Conservation (phyloP, 2,888 invertebrate species). For the Orchesella flavescens region DNA sequence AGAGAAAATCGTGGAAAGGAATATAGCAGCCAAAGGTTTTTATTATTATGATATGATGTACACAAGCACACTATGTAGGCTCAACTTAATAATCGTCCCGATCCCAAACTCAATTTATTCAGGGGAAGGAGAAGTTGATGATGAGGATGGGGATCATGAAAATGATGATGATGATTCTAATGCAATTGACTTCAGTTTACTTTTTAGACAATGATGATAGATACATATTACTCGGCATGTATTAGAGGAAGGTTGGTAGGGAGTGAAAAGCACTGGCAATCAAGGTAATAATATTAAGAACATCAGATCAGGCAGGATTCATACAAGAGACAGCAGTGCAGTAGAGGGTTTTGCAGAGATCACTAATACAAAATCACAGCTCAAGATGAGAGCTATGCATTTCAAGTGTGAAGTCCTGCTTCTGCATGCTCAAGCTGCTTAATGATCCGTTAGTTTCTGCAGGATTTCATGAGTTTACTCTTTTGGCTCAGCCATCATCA, state of each 20-base stretch:
- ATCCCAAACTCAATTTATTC: conserved; percentile 32
- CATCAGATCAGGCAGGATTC: conserved; percentile 4
- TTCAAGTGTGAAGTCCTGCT: not conserved
- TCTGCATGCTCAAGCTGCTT: not conserved
- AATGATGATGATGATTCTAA: not conserved
- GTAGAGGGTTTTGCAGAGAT: conserved; percentile 5
- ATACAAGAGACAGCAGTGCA: not conserved
- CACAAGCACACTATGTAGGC: not conserved
- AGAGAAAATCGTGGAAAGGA: conserved; percentile 34
- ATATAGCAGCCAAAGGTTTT: not conserved
- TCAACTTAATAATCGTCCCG: not conserved
- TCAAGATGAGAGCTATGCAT: not conserved
- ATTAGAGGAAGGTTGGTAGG: not conserved
- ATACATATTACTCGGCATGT: not conserved
- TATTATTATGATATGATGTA: not conserved
- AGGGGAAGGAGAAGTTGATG: not conserved
- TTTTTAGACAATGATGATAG: not conserved
- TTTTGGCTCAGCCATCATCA: too few relatives aligned
- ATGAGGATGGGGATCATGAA: not conserved
- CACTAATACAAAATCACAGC: too few relatives aligned
- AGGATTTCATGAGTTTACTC: conserved; percentile 5
- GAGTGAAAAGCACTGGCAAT: conserved; percentile 5
- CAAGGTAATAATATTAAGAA: conserved; percentile 15
- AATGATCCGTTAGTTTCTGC: conserved; percentile 38
- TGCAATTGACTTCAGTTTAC: not conserved